A percentile compares a stretch with the other conserved stretches of the same genome.
Conservation (phyloP, 2,888 invertebrate species). For the Auanema freiburgensis region DNA sequence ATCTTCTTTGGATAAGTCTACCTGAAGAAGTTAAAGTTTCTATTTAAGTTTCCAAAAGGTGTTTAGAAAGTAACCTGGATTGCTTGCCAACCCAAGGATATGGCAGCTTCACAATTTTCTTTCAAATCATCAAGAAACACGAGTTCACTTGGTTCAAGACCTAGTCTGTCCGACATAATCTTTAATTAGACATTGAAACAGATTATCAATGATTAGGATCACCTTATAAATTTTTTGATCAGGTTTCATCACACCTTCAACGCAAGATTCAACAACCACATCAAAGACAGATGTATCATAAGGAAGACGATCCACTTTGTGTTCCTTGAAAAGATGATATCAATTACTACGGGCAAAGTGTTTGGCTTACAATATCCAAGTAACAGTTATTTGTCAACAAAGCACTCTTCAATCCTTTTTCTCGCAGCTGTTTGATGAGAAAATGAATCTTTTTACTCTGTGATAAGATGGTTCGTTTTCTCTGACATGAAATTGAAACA, state of each 20-base stretch:
- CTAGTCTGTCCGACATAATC: constrained; percentile 27
- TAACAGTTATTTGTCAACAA: constrained; percentile 52
- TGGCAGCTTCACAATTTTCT: constrained; percentile 47
- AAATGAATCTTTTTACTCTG: constrained; percentile 17
- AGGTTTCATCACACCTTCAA: constrained; percentile 45
- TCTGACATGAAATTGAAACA: background rate
- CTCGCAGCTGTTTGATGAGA: constrained; percentile 27
- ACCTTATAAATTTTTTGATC: constrained; percentile 39
- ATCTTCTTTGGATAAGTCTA: constrained; percentile 4
- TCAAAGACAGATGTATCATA: constrained; percentile 42
- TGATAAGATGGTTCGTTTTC: background rate
- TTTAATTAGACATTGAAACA: constrained; percentile 6
- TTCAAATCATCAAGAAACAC: constrained; percentile 48
- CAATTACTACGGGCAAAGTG: background rate
- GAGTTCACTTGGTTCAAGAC: constrained; percentile 34
- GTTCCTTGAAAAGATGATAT: constrained; percentile 18
- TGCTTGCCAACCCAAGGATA: constrained; percentile 42
- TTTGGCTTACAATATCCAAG: constrained; percentile 30
- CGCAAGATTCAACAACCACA: constrained; percentile 49
- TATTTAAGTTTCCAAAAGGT: background rate
- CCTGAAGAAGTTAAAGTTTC: background rate
- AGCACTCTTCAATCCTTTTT: constrained; percentile 43
- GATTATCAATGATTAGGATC: constrained; percentile 4
- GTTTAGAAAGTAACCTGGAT: constrained; percentile 26
- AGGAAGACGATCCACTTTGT: constrained; percentile 28